phyloP scores from a whole-genome alignment of 1,140 invertebrate genomes.

The Scaptomyza graminum region DNA sequence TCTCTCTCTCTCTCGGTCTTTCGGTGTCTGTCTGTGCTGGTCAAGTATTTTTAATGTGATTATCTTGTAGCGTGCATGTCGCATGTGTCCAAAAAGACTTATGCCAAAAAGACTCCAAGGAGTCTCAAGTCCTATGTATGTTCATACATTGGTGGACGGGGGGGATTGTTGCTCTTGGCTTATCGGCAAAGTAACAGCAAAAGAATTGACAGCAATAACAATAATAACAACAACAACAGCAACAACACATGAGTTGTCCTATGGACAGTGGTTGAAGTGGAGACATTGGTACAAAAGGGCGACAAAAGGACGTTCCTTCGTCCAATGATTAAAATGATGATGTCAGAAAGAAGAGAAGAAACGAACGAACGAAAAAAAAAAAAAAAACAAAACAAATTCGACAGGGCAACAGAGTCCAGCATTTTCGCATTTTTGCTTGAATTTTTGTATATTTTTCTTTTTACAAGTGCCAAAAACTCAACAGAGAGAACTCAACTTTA shows the following conservation, averaged over 20 bases:
- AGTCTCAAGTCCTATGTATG: conserved; percentile 4
- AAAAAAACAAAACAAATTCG: conserved; percentile 49
- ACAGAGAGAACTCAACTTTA: conserved; percentile 69
- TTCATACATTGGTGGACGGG: background rate
- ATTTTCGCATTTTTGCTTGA: background rate
- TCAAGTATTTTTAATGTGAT: conserved; percentile 78
- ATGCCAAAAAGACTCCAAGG: background rate
- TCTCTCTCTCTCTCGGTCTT: background rate
- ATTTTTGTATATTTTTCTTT: background rate
- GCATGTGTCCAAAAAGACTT: conserved; percentile 43
- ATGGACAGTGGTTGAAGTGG: conserved; percentile 29
- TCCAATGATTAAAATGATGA: conserved; percentile 78
- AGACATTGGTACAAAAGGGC: background rate
- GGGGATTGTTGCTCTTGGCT: conserved; percentile 51
- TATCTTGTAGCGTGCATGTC: conserved; percentile 80
- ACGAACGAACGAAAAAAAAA: too few species aligned
- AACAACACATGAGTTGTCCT: conserved; percentile 16
- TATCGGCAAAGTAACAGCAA: conserved; percentile 60
- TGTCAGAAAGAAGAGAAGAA: conserved; percentile 58
- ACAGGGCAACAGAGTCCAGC: conserved; percentile 4
- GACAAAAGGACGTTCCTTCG: background rate
- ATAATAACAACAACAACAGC: conserved; percentile 3
- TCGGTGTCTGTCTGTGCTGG: background rate
- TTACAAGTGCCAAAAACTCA: conserved; percentile 62
- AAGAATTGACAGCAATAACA: conserved; percentile 71